Base-by-base conservation (phyloP, 1,140 invertebrate species). In the Trichogramma pretiosum region DNA sequence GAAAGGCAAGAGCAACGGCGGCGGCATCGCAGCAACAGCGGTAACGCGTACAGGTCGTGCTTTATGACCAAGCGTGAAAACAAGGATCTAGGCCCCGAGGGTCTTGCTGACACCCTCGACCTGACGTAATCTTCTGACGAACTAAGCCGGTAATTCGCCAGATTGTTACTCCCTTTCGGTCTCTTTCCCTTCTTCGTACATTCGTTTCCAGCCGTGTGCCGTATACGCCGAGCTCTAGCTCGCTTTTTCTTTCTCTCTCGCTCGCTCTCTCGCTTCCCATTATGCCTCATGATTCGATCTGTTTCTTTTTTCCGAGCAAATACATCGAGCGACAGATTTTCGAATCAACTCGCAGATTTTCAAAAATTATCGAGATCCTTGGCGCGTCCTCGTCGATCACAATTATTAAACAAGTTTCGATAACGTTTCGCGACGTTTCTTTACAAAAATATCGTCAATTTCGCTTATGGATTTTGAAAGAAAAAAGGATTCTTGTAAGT, bases 121-220 rank as follows among this genome's bases (percentile, higher is more conserved):
- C 68, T 68, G 67, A 66, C 67, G 56, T 71, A 71, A 72, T 70
- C 67, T 72, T 63, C 63, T 67, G 65, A 71, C 67, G 62, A 60
- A 59, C 57, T 71, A 67, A 72, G 67, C 68, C 64, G 65, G 59
- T 71, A 71, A 72, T 72, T 68, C 65, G 58, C 41, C 56, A 65
- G 70, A 72, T 72, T 70, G 43, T 41, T 51, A 11, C 49, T 37
- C 23, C 34, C 36, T 14, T 14, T 34, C 16, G 35, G 16, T 18
- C 34, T 17, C n/a, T 38, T 13, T 41, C 19, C 23, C 21, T 41
- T 23, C 23, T 18, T 41, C 24, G 28, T 19, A 18, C 18, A 9
- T 17, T 21, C 23, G n/a, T 10, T 8, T 23, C 11, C 16, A n/a
- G n/a, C n/a, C n/a, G n/a, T n/a, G n/a, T n/a, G n/a, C 24, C 34